Evolutionary conservation across 2,113 vertebrate species (phyloP).

Genomic region (Anoplopoma fimbria): DNA sequence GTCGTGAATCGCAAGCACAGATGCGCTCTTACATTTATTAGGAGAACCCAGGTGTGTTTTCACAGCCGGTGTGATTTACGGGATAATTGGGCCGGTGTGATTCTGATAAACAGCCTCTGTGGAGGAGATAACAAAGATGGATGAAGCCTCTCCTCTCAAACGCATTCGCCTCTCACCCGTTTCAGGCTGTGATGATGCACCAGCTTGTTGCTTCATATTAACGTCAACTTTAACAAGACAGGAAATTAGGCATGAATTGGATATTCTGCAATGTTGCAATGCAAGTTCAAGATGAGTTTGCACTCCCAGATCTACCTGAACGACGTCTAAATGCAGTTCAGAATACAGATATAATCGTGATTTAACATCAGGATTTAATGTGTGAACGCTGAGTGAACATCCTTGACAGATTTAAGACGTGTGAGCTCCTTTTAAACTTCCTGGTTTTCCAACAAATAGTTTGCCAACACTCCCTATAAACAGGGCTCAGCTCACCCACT

Average conservation of each 20-base stretch:
- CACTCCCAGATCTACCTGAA: background rate
- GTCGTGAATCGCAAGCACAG: background rate
- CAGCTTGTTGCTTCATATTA: background rate
- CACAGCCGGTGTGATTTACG: slow-evolving; percentile 45
- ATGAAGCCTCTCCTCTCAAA: slow-evolving; percentile 12
- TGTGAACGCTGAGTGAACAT: background rate
- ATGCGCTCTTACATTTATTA: slow-evolving; percentile 27
- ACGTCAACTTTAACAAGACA: background rate
- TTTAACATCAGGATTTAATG: background rate
- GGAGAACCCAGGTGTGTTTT: slow-evolving; percentile 34
- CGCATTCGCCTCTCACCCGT: background rate
- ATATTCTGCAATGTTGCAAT: too few species aligned
- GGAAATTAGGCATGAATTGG: too few species aligned
- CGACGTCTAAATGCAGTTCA: background rate
- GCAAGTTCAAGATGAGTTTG: background rate
- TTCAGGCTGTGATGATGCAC: background rate
- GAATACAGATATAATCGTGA: background rate
- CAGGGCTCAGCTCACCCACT: slow-evolving; percentile 10
- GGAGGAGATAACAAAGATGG: slow-evolving; percentile 45
- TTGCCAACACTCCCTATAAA: background rate
- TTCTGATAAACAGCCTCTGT: slow-evolving; percentile 30
- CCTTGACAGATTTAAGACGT: background rate
- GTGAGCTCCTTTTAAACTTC: slow-evolving; percentile 8
- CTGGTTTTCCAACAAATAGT: background rate
- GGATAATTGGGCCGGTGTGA: slow-evolving; percentile 37